A percentile compares a stretch with the other conserved stretches of the same genome.
Conservation (phyloP, 1,140 invertebrate species). For the Drosophila pseudoananassae region DNA sequence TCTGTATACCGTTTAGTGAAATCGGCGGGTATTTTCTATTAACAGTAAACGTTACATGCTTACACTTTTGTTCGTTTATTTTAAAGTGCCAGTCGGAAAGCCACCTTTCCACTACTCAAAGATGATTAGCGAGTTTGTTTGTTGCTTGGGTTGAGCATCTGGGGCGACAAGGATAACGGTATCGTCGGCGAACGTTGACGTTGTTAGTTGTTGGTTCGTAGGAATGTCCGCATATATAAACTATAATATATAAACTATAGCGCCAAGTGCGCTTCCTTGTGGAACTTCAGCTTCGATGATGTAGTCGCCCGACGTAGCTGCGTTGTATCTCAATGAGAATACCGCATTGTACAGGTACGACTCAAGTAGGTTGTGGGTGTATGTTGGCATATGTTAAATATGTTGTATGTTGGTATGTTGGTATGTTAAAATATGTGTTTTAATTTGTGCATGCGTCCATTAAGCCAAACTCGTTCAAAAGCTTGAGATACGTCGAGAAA, state of each 20-base stretch:
- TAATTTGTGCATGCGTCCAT: too few relatives aligned
- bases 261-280: neutral
- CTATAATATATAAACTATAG: too few relatives aligned
- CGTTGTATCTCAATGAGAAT: neutral
- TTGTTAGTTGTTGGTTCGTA: neutral
- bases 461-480: too few relatives aligned
- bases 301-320: neutral
- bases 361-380: too few relatives aligned
- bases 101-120: neutral
- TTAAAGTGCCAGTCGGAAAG: slow-evolving; percentile 5
- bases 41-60: slow-evolving; percentile 1
- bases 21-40: slow-evolving; percentile 1
- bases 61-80: slow-evolving; percentile 13
- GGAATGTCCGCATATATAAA: neutral
- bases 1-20: slow-evolving; percentile 6
- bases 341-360: neutral
- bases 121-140: neutral
- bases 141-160: neutral
- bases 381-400: too few relatives aligned
- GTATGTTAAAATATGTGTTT: too few relatives aligned
- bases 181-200: slow-evolving; percentile 3
- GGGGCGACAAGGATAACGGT: neutral
- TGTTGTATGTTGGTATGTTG: too few relatives aligned
- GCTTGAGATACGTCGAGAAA: neutral
- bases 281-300: neutral